Evolutionary conservation across 1,140 invertebrate species (phyloP).

Genomic region (Pseudomyrmex concolor): DNA sequence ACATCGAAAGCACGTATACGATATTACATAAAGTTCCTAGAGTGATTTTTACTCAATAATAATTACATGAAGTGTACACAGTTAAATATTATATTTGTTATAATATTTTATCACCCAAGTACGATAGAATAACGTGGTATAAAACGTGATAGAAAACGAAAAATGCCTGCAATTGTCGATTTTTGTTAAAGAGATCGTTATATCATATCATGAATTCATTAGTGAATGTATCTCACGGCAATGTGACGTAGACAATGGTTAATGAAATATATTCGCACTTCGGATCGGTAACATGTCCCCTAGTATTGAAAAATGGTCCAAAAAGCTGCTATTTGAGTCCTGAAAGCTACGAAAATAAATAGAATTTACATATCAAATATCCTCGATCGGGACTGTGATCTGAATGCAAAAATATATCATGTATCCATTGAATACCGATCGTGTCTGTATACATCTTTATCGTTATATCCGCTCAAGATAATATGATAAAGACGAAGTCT

Average conservation of each 20-base stretch:
- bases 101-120: too few relatives aligned
- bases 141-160: constrained; percentile 1
- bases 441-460: constrained; percentile 72
- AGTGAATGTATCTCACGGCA: constrained; percentile 50
- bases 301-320: background rate
- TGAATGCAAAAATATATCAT: constrained; percentile 61
- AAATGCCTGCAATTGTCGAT: constrained; percentile 20
- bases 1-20: background rate
- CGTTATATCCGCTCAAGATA: constrained; percentile 70
- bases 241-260: constrained; percentile 53
- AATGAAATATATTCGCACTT: constrained; percentile 56
- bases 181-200: constrained; percentile 17
- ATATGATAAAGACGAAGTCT: constrained; percentile 27
- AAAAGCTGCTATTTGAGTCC: background rate
- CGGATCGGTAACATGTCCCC: background rate
- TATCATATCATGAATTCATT: constrained; percentile 51
- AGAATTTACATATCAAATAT: background rate
- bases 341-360: background rate
- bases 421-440: constrained; percentile 63
- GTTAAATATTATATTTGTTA: too few relatives aligned
- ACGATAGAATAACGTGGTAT: background rate
- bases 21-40: background rate
- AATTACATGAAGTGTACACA: background rate
- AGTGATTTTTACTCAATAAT: constrained; percentile 12
- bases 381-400: background rate